Conservation (phyloP, 2,113 vertebrate genomes). For the Brienomyrus longianalis region DNA sequence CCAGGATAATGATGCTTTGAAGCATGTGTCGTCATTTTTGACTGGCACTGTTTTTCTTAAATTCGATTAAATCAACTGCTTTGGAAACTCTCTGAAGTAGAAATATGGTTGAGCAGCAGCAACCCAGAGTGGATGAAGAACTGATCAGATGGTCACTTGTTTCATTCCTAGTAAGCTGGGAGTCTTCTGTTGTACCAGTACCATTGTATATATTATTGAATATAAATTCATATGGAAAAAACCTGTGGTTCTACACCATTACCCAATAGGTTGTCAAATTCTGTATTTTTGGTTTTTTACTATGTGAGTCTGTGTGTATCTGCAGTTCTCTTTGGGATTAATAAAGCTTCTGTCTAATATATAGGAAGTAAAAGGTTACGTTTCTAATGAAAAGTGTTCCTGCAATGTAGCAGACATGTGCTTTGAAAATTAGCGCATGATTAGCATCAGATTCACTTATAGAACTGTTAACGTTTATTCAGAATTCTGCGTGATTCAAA, state of each 20-base stretch:
- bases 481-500: neutral
- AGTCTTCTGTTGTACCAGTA: neutral
- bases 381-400: neutral
- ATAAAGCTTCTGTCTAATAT: neutral
- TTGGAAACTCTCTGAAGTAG: neutral
- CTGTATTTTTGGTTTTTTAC: neutral
- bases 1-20: neutral
- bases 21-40: neutral
- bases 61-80: neutral
- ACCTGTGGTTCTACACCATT: neutral
- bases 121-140: neutral
- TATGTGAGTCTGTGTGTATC: neutral
- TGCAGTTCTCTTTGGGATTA: neutral
- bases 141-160: neutral
- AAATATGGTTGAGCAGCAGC: neutral
- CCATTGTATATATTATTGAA: neutral
- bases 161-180: neutral
- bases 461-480: neutral
- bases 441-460: neutral
- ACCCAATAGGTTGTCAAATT: neutral
- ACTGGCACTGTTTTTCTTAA: neutral
- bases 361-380: neutral
- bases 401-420: neutral
- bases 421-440: neutral
- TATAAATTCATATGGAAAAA: neutral